Conservation (phyloP, 2,797 vertebrate species). For the Odontamblyopus lacepedii region DNA sequence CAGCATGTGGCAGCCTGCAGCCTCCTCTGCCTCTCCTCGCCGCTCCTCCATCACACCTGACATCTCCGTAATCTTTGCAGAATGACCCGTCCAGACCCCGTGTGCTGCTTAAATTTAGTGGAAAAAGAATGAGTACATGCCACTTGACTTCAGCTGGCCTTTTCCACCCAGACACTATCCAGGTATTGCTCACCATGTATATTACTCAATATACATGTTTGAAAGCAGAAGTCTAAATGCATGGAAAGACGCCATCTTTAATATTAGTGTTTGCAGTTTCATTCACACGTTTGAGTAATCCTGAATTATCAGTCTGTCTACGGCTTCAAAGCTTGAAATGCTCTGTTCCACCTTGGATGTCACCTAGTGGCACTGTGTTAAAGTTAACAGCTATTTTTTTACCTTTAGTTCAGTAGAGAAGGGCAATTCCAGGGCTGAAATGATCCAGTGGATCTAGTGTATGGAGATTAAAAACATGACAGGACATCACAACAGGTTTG, state of each 20-base stretch:
- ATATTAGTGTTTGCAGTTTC: neutral
- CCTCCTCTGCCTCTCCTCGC: conserved; percentile 29
- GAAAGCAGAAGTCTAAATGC: neutral
- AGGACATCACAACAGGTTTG: too few relatives aligned
- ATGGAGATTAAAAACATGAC: too few relatives aligned
- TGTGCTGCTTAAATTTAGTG: conserved; percentile 50
- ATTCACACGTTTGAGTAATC: neutral
- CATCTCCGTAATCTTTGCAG: conserved; percentile 53
- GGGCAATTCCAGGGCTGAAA: too few relatives aligned
- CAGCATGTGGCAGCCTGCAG: conserved; percentile 5
- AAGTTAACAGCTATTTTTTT: too few relatives aligned
- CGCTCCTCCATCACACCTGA: conserved; percentile 47
- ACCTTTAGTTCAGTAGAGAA: too few relatives aligned
- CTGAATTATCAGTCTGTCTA: too few relatives aligned
- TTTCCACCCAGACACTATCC: neutral
- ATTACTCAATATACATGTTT: neutral
- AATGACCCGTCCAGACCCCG: conserved; percentile 50
- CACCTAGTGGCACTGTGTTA: too few relatives aligned
- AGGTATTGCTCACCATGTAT: neutral
- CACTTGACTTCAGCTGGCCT: conserved; percentile 41
- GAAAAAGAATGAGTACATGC: conserved; percentile 53
- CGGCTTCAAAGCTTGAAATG: too few relatives aligned
- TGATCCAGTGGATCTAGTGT: too few relatives aligned
- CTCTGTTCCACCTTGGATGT: too few relatives aligned
- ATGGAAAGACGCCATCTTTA: neutral